Base-by-base conservation (phyloP, 2,888 invertebrate species). In the Gasteruption jaculator region DNA sequence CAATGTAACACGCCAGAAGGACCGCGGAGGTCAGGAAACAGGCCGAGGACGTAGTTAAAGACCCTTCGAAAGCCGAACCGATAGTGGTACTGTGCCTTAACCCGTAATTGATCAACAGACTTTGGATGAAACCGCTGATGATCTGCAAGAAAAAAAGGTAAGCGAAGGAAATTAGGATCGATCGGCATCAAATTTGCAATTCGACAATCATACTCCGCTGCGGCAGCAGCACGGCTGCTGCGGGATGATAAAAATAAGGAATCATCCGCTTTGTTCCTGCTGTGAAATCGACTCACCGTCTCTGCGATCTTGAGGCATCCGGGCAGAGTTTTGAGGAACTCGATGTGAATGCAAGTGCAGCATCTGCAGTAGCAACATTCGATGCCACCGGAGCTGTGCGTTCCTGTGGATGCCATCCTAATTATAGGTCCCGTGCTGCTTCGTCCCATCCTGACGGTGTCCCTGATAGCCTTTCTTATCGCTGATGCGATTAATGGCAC, bases 121-220 rank as follows among this genome's bases (percentile, higher is more conserved):
- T 86, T 68, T 91, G 89, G 57, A 90, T 90, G 35, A 91, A 73
- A n/a, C 83, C 82, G 18, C 89, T 88, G 53, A 91, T 69, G 57
- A 87, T 73, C 87, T 86, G 68, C 4, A 58, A 61, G n/a, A n/a
- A n/a, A n/a, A n/a, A n/a, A n/a, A n/a, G n/a, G n/a, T n/a, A n/a
- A n/a, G n/a, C n/a, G n/a, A n/a, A n/a, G n/a, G n/a, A n/a, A n/a
- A n/a, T n/a, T n/a, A n/a, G n/a, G n/a, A n/a, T n/a, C n/a, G n/a
- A n/a, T n/a, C n/a, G n/a, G n/a, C n/a, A n/a, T n/a, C n/a, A n/a
- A n/a, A n/a, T n/a, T n/a, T n/a, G n/a, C n/a, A n/a, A n/a, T n/a
- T n/a, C n/a, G n/a, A n/a, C n/a, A n/a, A n/a, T n/a, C n/a, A n/a
- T n/a, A n/a, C n/a, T n/a, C n/a, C n/a, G n/a, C n/a, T n/a, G n/a